phyloP scores from a whole-genome alignment of 1,140 invertebrate species.

The Nasonia giraulti region DNA sequence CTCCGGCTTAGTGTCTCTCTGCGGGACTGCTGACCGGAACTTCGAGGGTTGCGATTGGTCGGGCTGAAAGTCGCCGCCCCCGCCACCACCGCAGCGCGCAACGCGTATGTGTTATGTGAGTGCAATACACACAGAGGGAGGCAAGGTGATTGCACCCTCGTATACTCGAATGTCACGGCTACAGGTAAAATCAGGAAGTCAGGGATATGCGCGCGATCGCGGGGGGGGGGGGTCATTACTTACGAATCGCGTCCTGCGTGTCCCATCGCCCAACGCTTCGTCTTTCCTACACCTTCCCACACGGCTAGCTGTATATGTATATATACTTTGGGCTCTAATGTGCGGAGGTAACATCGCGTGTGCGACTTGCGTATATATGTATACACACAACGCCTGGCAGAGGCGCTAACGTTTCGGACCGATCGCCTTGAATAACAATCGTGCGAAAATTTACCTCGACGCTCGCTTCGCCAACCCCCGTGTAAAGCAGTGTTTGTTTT shows the following conservation, averaged over 20 bases:
- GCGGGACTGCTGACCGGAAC: constrained; percentile 60
- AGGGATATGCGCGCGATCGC: constrained; percentile 41
- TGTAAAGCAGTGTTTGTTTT: too few species aligned
- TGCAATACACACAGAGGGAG: constrained; percentile 40
- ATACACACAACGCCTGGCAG: not conserved
- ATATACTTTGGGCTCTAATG: not conserved
- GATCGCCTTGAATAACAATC: constrained; percentile 52
- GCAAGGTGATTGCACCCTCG: constrained; percentile 9
- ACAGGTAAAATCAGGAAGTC: constrained; percentile 65
- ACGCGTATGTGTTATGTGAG: constrained; percentile 26
- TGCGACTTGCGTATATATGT: not conserved
- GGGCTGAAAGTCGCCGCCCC: constrained; percentile 56
- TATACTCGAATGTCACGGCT: constrained; percentile 61
- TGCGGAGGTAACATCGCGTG: constrained; percentile 35
- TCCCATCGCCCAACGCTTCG: constrained; percentile 48
- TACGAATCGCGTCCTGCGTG: constrained; percentile 57
- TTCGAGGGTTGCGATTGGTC: constrained; percentile 66
- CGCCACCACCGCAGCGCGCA: constrained; percentile 4
- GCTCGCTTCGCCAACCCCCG: not conserved
- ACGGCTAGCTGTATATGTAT: not conserved
- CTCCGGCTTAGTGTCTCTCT: not conserved
- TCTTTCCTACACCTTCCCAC: constrained; percentile 51
- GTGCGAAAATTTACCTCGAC: constrained; percentile 44
- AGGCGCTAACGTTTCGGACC: not conserved
- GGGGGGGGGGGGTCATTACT: constrained; percentile 47